A percentile compares a stretch with the other conserved stretches of the same genome.
These are phyloP conservation scores for Pelochelys cantorii DNA, from an alignment of 2,797 vertebrate species.

Conservation along the genomic window DNA sequence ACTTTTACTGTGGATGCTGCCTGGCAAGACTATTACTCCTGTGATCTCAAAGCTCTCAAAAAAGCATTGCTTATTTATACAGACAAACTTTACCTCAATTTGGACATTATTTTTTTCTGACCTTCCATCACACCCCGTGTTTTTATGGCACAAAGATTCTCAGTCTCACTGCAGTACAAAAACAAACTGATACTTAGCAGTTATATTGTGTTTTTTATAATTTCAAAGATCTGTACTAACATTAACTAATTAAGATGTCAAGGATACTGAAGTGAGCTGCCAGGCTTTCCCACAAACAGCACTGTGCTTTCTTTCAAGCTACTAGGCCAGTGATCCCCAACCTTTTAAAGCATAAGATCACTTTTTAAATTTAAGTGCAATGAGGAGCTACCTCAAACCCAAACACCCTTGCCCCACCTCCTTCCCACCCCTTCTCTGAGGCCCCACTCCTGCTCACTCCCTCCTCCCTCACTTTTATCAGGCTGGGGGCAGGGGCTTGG, in stretches of 20 bases:
- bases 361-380: too few species aligned
- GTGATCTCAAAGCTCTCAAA: too few species aligned
- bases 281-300: not conserved
- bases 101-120: not conserved
- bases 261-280: not conserved
- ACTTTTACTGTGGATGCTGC: not conserved
- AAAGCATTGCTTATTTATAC: fast-evolving
- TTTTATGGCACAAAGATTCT: too few species aligned
- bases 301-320: not conserved
- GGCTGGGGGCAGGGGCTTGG: too few species aligned
- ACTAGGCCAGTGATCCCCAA: too few species aligned
- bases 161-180: not conserved
- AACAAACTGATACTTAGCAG: too few species aligned
- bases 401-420: too few species aligned
- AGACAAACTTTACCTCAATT: not conserved
- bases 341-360: too few species aligned
- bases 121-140: not conserved
- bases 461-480: too few species aligned
- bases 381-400: too few species aligned
- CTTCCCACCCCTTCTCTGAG: too few species aligned
- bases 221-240: not conserved
- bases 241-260: not conserved
- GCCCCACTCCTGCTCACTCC: too few species aligned
- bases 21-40: not conserved
- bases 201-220: not conserved